These are phyloP conservation scores for Aurelia aurita DNA, from an alignment of 30 jellyfish, hydroid and myxozoan genomes.

Conservation along the genomic window DNA sequence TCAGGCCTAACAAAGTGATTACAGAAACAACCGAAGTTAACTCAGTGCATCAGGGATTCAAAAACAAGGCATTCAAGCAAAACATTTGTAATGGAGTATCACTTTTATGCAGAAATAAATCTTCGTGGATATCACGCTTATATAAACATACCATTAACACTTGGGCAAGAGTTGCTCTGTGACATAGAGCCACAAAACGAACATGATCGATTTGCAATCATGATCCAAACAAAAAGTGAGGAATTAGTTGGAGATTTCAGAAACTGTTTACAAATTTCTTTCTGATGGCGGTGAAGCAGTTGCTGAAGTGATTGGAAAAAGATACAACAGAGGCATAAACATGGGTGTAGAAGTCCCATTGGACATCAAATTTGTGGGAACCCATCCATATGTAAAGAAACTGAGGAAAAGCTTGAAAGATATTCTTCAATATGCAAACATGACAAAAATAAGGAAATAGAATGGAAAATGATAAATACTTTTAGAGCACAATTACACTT, in stretches of 20 bases:
- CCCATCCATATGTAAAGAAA: slow-evolving; percentile 7
- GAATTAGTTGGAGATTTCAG: slow-evolving; percentile 18
- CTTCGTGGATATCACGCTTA: too few relatives aligned
- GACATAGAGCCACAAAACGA: too few relatives aligned
- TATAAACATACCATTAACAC: too few relatives aligned
- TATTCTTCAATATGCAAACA: slow-evolving; percentile 24
- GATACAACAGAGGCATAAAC: slow-evolving; percentile 44
- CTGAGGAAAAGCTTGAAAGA: slow-evolving; percentile 32
- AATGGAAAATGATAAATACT: not conserved
- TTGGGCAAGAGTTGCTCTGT: too few relatives aligned
- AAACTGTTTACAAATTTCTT: slow-evolving; percentile 18
- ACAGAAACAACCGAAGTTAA: too few relatives aligned
- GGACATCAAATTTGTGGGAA: slow-evolving; percentile 45
- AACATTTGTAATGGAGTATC: too few relatives aligned
- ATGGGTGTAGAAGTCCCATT: slow-evolving; percentile 55
- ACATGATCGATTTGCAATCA: slow-evolving; percentile 41
- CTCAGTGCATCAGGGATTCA: too few relatives aligned
- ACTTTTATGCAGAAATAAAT: too few relatives aligned
- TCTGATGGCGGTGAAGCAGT: slow-evolving; percentile 52
- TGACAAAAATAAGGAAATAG: slow-evolving; percentile 5
- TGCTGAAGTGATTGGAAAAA: slow-evolving; percentile 54
- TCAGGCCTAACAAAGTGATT: too few relatives aligned
- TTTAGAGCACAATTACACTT: too few relatives aligned
- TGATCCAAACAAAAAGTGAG: slow-evolving; percentile 45
- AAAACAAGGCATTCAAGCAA: too few relatives aligned